These are phyloP conservation scores for Tenodera sinensis DNA, from an alignment of 2,888 invertebrate genomes.

Conservation along the genomic window DNA sequence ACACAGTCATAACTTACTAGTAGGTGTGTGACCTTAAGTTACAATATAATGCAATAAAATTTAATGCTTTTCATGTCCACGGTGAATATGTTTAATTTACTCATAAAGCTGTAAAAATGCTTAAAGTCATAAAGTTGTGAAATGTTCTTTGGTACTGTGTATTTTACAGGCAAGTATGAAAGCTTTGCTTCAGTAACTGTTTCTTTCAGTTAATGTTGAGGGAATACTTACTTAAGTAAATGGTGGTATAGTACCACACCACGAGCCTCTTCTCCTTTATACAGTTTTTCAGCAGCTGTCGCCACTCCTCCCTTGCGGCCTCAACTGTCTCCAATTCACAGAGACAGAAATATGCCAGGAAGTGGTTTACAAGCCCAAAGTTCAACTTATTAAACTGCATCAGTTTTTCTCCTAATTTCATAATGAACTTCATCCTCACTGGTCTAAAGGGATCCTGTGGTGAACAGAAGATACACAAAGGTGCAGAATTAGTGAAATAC, in stretches of 20 bases:
- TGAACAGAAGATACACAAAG: background rate
- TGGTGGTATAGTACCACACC: background rate
- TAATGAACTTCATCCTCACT: background rate
- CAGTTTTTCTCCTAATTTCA: background rate
- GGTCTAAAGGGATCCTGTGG: background rate
- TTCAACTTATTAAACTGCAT: background rate
- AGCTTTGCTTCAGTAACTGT: too few species aligned
- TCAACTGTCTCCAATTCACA: background rate
- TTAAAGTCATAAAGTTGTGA: too few species aligned
- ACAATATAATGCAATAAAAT: too few species aligned
- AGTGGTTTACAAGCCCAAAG: background rate
- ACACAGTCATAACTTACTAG: too few species aligned
- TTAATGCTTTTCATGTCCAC: too few species aligned
- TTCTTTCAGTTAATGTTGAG: too few species aligned
- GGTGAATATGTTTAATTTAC: too few species aligned
- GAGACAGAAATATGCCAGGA: background rate
- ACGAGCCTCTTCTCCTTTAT: background rate
- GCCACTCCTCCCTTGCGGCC: background rate
- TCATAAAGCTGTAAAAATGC: too few species aligned
- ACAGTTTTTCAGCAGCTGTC: background rate
- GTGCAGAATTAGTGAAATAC: too few species aligned
- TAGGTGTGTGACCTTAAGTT: too few species aligned
- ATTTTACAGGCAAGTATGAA: too few species aligned
- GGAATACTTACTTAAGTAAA: background rate
- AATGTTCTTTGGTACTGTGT: too few species aligned